Evolutionary conservation across 2,113 vertebrate genomes (phyloP).

Genomic region (Colistium nudipinnis): DNA sequence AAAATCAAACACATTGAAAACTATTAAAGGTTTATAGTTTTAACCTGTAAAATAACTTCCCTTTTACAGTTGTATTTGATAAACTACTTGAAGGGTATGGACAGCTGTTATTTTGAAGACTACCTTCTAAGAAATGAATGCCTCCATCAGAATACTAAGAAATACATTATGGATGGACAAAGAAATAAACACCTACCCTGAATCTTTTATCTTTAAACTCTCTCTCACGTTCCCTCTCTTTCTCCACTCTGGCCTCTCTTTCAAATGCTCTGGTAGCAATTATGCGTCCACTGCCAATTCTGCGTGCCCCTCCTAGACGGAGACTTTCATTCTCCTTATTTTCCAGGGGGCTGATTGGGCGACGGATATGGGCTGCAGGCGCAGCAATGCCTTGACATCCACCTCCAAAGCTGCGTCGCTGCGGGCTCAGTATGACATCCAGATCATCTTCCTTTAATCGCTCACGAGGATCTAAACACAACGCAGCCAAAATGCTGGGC

Average conservation of each 20-base stretch:
- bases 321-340: conserved; percentile 92
- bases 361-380: conserved; percentile 81
- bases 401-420: conserved; percentile 96
- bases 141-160: background rate
- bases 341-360: conserved; percentile 90
- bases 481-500: background rate
- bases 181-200: conserved; percentile 82
- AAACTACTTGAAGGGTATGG: background rate
- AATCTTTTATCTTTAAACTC: conserved; percentile 97
- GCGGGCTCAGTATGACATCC: conserved; percentile 95
- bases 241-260: conserved; percentile 89
- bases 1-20: no score
- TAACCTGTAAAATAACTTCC: no score
- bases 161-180: background rate
- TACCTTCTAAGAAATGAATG: background rate
- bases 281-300: conserved; percentile 96
- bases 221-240: conserved; percentile 90
- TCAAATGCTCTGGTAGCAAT: conserved; percentile 91
- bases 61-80: background rate
- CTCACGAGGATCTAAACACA: conserved; percentile 90
- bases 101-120: background rate
- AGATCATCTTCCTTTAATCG: conserved; percentile 96
- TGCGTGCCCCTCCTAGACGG: conserved; percentile 87
- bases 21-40: no score
- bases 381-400: conserved; percentile 90